Evolutionary conservation across 2,113 vertebrate species (phyloP).

Genomic region (Rallus limicola): DNA sequence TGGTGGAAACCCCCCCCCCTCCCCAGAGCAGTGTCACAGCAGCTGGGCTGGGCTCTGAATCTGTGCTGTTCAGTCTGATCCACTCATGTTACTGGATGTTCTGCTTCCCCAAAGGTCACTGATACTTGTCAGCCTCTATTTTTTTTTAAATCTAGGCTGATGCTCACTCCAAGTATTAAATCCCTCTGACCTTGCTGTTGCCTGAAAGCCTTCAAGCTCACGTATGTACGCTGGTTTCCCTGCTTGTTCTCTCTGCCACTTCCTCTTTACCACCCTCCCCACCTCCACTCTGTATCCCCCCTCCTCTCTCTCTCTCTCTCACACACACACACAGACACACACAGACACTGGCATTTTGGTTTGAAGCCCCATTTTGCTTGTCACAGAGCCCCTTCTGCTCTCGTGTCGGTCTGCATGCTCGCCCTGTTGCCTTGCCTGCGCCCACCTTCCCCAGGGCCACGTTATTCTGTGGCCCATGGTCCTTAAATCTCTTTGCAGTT

Average conservation of each 20-base stretch:
- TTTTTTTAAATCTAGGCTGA: slow-evolving; percentile 14
- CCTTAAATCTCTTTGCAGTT: slow-evolving; percentile 12
- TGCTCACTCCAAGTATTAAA: not conserved
- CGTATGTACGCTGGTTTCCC: slow-evolving; percentile 6
- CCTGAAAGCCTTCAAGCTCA: not conserved
- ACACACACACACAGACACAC: not conserved
- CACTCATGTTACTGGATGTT: not conserved
- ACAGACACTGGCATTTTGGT: not conserved
- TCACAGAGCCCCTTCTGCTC: slow-evolving; percentile 35
- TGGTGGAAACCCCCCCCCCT: not conserved
- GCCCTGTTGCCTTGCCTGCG: slow-evolving; percentile 61
- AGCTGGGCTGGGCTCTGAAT: slow-evolving; percentile 10
- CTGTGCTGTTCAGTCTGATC: not conserved
- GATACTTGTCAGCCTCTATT: slow-evolving; percentile 12
- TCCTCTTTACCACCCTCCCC: not conserved
- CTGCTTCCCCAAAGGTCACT: not conserved
- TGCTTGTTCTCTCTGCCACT: not conserved
- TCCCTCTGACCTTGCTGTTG: not conserved
- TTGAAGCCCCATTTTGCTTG: not conserved
- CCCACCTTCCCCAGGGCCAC: slow-evolving; percentile 28
- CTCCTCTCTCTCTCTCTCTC: not conserved
- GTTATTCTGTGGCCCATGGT: not conserved
- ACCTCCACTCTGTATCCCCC: not conserved
- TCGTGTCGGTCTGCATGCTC: slow-evolving; percentile 58
- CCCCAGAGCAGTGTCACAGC: not conserved